phyloP scores from a whole-genome alignment of 2,113 vertebrate species.

The Dromiciops gliroides region DNA sequence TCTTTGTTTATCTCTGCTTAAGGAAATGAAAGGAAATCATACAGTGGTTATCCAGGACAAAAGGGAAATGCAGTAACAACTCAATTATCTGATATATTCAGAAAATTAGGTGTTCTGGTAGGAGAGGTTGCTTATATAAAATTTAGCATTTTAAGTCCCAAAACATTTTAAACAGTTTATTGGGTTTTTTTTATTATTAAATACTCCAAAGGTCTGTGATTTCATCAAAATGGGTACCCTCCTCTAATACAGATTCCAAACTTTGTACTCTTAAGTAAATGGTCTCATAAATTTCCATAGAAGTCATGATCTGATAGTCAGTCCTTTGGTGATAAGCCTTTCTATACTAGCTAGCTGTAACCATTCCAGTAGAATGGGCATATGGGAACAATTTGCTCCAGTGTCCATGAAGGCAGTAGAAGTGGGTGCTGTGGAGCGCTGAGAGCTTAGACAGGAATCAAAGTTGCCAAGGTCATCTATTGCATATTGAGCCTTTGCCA shows the following conservation, averaged over 20 bases:
- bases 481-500: too few species aligned
- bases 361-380: too few species aligned
- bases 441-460: too few species aligned
- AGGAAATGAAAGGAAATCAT: slow-evolving; percentile 6
- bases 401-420: too few species aligned
- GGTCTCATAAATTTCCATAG: neutral
- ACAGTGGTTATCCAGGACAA: neutral
- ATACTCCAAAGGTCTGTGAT: neutral
- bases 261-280: neutral
- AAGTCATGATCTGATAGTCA: neutral
- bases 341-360: neutral
- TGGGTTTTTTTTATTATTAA: neutral
- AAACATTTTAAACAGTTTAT: neutral
- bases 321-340: neutral
- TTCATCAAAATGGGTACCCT: neutral
- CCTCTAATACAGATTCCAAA: neutral
- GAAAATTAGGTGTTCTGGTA: neutral
- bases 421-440: too few species aligned
- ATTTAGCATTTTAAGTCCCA: neutral
- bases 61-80: neutral
- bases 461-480: too few species aligned
- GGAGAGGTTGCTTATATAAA: neutral
- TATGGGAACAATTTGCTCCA: too few species aligned
- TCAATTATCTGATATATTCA: neutral
- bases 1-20: neutral